Base-by-base conservation (phyloP, 2,888 invertebrate species). In the Drosophila rellima region DNA sequence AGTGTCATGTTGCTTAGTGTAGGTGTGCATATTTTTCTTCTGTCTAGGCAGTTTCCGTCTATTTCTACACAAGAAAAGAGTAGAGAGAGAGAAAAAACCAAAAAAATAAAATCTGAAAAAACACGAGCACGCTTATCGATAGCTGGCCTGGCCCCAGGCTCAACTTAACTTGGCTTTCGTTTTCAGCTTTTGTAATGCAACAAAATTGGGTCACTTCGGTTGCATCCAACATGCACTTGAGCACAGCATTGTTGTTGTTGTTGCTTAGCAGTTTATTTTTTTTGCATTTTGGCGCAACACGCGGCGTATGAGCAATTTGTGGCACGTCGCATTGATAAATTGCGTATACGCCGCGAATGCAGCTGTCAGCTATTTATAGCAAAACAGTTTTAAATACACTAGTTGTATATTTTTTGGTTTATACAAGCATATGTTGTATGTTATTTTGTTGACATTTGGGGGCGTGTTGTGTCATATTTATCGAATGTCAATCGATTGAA, bases 171-270 rank as follows among this genome's bases (percentile, higher is more conserved):
- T 44, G 23, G 52, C 70, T 80, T 83, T 77, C 75, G 51, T 65
- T 81, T 81, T 80, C 62, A 73, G 62, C 65, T 60, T 54, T 68
- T 64, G 50, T 68, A 55, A 3, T 42, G 47, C 50, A 13, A 10
- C 20, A 33, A 23, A 83, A 87, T 64, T 81, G 70, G 88, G 82
- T 82, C 88, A 82, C 48, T 54, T 63, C 42, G 47, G 23, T 66
- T 63, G 44, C 55, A 57, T n/a, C 11, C 44, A 35, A 48, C 18
- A 39, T 62, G 56, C 63, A 55, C 59, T 54, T 71, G 47, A 56
- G 61, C 47, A 42, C 31, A 50, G 20, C 35, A 20, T 20, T n/a
- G 11, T 18, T 35, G 33, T 5, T 39, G n/a, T 15, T 60, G 59
- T 15, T 37, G 23, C 10, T 15, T 8, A 54, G 15, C 31, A 26